Evolutionary conservation across 2,113 vertebrate genomes (phyloP).

Genomic region (Ursus arctos): DNA sequence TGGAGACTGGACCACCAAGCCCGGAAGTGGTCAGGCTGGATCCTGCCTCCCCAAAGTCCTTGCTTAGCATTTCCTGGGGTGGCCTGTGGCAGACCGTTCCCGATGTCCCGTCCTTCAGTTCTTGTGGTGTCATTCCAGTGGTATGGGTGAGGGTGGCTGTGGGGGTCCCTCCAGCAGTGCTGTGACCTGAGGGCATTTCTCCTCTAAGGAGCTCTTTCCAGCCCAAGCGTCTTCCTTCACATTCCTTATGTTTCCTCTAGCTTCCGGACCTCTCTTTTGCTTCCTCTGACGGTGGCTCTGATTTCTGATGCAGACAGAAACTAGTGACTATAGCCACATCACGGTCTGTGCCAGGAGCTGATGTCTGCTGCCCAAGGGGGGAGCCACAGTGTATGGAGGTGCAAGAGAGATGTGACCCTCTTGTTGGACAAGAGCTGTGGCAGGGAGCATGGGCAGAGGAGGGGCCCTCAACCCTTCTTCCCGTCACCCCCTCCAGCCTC

Average conservation of each 20-base stretch:
- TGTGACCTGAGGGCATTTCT: not conserved
- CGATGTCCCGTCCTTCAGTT: accelerated
- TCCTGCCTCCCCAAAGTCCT: not conserved
- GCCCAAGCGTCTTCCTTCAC: not conserved
- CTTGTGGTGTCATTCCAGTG: not conserved
- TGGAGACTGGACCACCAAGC: not conserved
- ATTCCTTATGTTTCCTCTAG: not conserved
- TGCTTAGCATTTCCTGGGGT: not conserved
- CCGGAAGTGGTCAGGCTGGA: too few relatives aligned
- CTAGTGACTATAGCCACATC: not conserved
- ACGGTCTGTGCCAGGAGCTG: not conserved
- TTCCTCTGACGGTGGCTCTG: not conserved
- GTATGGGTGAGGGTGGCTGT: accelerated
- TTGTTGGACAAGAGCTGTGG: not conserved
- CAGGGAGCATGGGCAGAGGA: not conserved
- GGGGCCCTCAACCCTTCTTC: not conserved
- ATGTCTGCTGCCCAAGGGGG: not conserved
- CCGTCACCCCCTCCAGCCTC: not conserved
- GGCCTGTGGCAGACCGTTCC: accelerated
- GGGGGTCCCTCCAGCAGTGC: not conserved
- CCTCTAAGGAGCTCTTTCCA: not conserved
- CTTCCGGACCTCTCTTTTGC: not conserved
- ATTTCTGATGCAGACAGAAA: not conserved
- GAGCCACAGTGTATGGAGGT: not conserved
- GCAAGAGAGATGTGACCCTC: not conserved